A percentile compares a stretch with the other conserved stretches of the same genome.
Conservation (phyloP, 2,797 vertebrate species). For the Setipinna tenuifilis region DNA sequence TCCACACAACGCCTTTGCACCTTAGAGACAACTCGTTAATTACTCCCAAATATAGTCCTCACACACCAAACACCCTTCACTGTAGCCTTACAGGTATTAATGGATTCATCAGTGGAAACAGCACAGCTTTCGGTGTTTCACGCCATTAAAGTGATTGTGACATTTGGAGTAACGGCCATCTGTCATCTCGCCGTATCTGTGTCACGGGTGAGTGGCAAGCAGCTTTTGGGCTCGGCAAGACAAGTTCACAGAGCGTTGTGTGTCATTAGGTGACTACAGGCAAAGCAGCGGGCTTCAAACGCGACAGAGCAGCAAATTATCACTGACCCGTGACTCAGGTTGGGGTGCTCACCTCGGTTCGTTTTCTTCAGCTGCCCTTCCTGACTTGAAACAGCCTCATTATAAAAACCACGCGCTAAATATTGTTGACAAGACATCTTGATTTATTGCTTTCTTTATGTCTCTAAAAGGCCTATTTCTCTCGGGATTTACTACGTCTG, state of each 20-base stretch:
- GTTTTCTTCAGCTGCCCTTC: background rate
- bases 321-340: slow-evolving; percentile 36
- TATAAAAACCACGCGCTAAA: slow-evolving; percentile 54
- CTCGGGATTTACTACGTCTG: slow-evolving; percentile 59
- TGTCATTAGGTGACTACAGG: slow-evolving; percentile 46
- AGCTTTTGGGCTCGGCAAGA: slow-evolving; percentile 40
- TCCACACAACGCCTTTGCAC: background rate
- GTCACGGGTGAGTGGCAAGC: slow-evolving; percentile 50
- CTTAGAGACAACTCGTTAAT: background rate
- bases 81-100: background rate
- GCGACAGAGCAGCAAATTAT: slow-evolving; percentile 51
- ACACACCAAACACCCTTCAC: slow-evolving; percentile 19
- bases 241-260: slow-evolving; percentile 17
- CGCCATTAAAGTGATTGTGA: slow-evolving; percentile 43
- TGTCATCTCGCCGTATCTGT: slow-evolving; percentile 45
- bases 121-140: slow-evolving; percentile 34
- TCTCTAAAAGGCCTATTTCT: slow-evolving; percentile 53
- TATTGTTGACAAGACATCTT: slow-evolving; percentile 47
- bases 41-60: background rate
- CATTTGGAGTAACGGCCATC: slow-evolving; percentile 45
- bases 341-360: slow-evolving; percentile 36
- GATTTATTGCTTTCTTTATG: slow-evolving; percentile 59
- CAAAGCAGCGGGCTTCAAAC: slow-evolving; percentile 40
- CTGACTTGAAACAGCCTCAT: slow-evolving; percentile 22
- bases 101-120: slow-evolving; percentile 13